A percentile compares a stretch with the other conserved stretches of the same genome.
phyloP scores from a whole-genome alignment of 2,888 invertebrate species.

The Trichogramma evanescens region DNA sequence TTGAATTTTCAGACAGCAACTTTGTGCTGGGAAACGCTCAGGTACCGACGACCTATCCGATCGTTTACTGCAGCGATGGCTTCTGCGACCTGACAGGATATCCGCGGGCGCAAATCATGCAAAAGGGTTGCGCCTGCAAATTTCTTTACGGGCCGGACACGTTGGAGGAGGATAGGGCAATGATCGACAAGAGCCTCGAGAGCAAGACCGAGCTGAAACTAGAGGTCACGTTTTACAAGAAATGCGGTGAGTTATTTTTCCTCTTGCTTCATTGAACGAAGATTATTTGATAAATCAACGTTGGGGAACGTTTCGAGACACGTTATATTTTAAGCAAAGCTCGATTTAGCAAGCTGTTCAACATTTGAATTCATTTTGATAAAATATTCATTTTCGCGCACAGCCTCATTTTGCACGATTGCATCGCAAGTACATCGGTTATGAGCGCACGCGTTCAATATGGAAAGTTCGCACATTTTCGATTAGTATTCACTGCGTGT shows the following conservation, averaged over 20 bases:
- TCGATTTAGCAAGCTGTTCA: background rate
- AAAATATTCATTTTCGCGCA: background rate
- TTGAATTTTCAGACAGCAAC: slow-evolving; percentile 75
- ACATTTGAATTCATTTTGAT: background rate
- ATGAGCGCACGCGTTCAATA: no score
- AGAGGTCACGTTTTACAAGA: slow-evolving; percentile 91
- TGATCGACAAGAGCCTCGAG: slow-evolving; percentile 84
- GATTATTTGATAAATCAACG: no score
- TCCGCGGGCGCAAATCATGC: slow-evolving; percentile 92
- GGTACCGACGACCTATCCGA: slow-evolving; percentile 78
- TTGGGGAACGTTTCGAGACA: background rate
- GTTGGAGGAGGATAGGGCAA: slow-evolving; percentile 75
- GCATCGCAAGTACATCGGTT: no score
- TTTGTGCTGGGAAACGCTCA: slow-evolving; percentile 94
- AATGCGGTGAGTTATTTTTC: slow-evolving; percentile 63
- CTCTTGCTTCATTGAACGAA: no score
- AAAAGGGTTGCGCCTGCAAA: slow-evolving; percentile 91
- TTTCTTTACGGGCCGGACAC: slow-evolving; percentile 91
- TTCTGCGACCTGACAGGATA: slow-evolving; percentile 93
- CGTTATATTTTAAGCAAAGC: background rate
- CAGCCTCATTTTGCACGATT: no score
- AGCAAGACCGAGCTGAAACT: slow-evolving; percentile 87
- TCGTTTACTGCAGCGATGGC: slow-evolving; percentile 94
- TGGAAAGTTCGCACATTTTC: no score
- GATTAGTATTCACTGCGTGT: no score